Evolutionary conservation across 1,140 invertebrate genomes (phyloP).

Genomic region (Aphis gossypii): DNA sequence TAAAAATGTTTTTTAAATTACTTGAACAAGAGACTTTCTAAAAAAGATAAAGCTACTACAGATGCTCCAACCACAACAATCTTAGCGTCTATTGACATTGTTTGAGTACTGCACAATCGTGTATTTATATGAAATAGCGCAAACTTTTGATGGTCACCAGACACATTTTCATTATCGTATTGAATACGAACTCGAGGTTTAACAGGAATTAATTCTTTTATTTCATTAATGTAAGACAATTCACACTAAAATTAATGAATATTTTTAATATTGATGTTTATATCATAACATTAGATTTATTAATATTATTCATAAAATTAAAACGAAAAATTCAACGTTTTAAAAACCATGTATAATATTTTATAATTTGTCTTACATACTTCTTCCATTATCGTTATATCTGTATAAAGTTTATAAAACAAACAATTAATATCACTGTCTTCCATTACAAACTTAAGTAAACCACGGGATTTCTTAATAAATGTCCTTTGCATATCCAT

Average conservation of each 20-base stretch:
- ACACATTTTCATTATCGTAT: background rate
- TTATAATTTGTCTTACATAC: slow-evolving; percentile 4
- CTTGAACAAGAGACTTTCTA: slow-evolving; percentile 73
- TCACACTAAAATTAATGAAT: background rate
- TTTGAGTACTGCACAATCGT: slow-evolving; percentile 62
- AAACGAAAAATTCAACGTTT: background rate
- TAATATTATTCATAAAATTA: background rate
- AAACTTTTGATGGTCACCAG: background rate
- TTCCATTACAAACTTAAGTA: slow-evolving; percentile 31
- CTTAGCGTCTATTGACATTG: slow-evolving; percentile 68
- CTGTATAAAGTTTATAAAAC: slow-evolving; percentile 20
- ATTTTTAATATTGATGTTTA: background rate
- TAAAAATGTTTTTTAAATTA: slow-evolving; percentile 61
- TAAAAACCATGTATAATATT: background rate
- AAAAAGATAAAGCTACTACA: slow-evolving; percentile 72
- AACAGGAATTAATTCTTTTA: slow-evolving; percentile 31
- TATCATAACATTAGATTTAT: background rate
- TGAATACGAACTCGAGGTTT: slow-evolving; percentile 20
- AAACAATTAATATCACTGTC: slow-evolving; percentile 29
- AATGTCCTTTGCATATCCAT: slow-evolving; percentile 17
- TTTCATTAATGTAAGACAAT: background rate
- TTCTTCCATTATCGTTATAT: background rate
- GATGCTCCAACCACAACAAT: slow-evolving; percentile 80
- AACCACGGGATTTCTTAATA: background rate
- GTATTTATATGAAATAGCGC: slow-evolving; percentile 28